A percentile compares a stretch with the other conserved stretches of the same genome.
Evolutionary conservation across 2,888 invertebrate species (phyloP).

Genomic region (Lysandra coridon): DNA sequence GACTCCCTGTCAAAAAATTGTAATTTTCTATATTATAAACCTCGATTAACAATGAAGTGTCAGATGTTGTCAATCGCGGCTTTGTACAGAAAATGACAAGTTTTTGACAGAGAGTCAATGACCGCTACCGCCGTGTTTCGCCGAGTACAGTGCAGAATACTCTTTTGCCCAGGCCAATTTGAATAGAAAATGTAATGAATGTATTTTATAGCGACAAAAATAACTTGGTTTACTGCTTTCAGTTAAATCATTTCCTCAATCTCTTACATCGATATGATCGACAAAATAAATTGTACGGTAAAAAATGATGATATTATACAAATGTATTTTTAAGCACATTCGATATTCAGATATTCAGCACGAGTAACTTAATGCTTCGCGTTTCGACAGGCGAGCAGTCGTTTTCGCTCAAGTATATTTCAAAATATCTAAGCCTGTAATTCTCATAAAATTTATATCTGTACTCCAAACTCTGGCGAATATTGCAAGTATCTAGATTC

Average conservation of each 20-base stretch:
- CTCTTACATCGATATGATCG: neutral
- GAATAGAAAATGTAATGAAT: neutral
- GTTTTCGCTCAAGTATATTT: slow-evolving; percentile 12
- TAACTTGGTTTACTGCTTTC: neutral
- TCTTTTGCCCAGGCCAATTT: neutral
- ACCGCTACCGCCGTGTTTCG: no score
- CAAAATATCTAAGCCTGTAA: slow-evolving; percentile 11
- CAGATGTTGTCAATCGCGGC: no score
- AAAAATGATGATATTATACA: slow-evolving; percentile 13
- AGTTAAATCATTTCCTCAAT: neutral
- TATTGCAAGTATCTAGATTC: neutral
- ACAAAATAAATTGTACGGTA: neutral
- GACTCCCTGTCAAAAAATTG: no score
- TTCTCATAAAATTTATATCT: neutral
- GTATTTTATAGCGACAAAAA: neutral
- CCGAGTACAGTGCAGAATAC: neutral
- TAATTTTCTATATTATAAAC: no score
- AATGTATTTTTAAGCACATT: slow-evolving; percentile 26
- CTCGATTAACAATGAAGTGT: no score
- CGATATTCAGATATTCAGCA: slow-evolving; percentile 28
- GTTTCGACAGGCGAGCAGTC: neutral
- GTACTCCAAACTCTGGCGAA: neutral
- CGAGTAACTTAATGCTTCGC: slow-evolving; percentile 20
- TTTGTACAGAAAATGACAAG: no score
- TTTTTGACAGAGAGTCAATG: no score